Base-by-base conservation (phyloP, 30 jellyfish, hydroid and myxozoan species). In the Aurelia aurita region DNA sequence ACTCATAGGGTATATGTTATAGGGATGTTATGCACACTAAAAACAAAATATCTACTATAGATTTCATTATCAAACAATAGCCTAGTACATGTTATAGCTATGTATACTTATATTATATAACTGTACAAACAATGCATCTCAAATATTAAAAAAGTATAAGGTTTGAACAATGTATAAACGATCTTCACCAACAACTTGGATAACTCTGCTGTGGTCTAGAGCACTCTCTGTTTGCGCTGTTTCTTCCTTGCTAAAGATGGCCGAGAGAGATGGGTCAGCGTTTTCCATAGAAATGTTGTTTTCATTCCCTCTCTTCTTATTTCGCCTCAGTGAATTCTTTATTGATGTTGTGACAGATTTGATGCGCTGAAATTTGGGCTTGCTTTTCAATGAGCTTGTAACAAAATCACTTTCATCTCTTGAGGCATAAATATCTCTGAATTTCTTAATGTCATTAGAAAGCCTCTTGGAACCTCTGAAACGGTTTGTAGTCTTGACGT, bases 351-450 rank as follows among this genome's bases (percentile, higher is more conserved):
- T 72, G 23, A 83, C 93, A 3, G 72, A n/a, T 51, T 83, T 71
- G 15, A 83, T 73, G 12, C 93, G 86, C 45, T 44, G 81, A 14
- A 71, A 57, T 34, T 26, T 70, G 14, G 93, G 71, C 47, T 74
- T 20, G 25, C 53, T 70, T 61, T 60, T 64, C 10, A 8, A 16
- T 4, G 87, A 55, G 3, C 72, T 85, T 5, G 88, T 62, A 26
- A 77, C 25, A 54, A 85, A 85, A 57, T 85, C 95, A 57, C 49
- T 63, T 46, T 83, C 93, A 73, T 85, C 95, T 22, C 89, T 60
- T 13, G 88, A 73, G 32, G 75, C 79, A 51, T 58, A 85, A 60
- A 85, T 75, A 12, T 77, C 89, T 74, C 84, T 45, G 79, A 73
- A 85, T 45, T 85, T 89, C 18, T 62, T 73, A 13, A 85, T 73